Percentiles rank a stretch among this genome's conserved stretches.
Conservation (phyloP, 1,140 invertebrate genomes). For the Bombus polaris region DNA sequence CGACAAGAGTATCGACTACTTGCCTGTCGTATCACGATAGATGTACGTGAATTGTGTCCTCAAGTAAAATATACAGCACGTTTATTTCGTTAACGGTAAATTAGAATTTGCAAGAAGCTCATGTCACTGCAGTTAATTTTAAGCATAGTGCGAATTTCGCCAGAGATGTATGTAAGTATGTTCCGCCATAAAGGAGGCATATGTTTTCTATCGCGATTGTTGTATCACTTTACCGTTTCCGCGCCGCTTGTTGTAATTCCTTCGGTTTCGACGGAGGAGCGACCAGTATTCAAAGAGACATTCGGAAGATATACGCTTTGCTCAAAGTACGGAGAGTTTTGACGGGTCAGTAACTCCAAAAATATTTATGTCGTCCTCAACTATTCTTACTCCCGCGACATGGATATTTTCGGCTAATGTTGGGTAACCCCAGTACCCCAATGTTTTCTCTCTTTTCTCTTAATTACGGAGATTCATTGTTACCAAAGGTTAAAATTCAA, state of each 20-base stretch:
- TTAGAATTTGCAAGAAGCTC: not conserved
- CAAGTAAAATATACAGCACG: too few species aligned
- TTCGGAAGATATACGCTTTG: not conserved
- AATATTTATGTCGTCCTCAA: slow-evolving; percentile 68
- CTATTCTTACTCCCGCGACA: slow-evolving; percentile 68
- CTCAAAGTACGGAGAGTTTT: slow-evolving; percentile 64
- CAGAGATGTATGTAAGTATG: too few species aligned
- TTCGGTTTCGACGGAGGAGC: not conserved
- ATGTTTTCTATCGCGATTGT: too few species aligned
- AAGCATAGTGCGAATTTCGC: too few species aligned
- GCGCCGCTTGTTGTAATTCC: not conserved
- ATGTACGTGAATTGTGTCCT: not conserved
- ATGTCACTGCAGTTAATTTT: too few species aligned
- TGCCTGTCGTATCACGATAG: not conserved
- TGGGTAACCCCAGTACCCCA: slow-evolving; percentile 56
- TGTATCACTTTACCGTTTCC: not conserved
- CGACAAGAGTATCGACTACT: not conserved
- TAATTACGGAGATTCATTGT: slow-evolving; percentile 53
- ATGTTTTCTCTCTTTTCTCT: slow-evolving; percentile 46
- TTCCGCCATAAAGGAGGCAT: too few species aligned
- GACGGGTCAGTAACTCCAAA: slow-evolving; percentile 70
- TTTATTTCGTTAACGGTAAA: not conserved
- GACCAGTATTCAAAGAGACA: not conserved
- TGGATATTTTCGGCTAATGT: slow-evolving; percentile 71
- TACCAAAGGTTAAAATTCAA: not conserved